These are phyloP conservation scores for Hylaeus volcanicus DNA, from an alignment of 1,140 invertebrate genomes.

Conservation along the genomic window DNA sequence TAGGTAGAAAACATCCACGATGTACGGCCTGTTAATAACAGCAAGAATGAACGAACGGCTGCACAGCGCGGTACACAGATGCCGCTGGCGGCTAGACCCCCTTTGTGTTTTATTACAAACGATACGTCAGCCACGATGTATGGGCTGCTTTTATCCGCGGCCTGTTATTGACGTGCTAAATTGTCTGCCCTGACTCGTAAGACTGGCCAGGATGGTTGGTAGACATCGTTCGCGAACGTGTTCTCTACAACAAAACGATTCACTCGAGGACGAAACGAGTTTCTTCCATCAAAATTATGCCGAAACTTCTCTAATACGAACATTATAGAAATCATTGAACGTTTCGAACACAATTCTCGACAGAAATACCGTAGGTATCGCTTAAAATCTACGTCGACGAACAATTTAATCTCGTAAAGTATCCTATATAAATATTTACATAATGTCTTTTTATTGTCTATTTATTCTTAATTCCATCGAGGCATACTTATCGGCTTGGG, in stretches of 20 bases:
- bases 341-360: not conserved
- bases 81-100: constrained; percentile 74
- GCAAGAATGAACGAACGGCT: constrained; percentile 75
- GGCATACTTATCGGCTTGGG: no score
- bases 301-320: not conserved
- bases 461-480: no score
- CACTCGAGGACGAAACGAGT: not conserved
- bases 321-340: not conserved
- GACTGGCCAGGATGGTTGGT: constrained; percentile 74
- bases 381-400: not conserved
- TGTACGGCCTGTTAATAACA: constrained; percentile 77
- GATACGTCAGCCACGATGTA: constrained; percentile 79
- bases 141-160: constrained; percentile 79
- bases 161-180: constrained; percentile 80
- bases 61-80: constrained; percentile 73
- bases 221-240: constrained; percentile 69
- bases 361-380: not conserved
- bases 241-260: constrained; percentile 54
- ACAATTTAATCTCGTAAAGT: no score
- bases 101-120: constrained; percentile 81
- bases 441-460: no score
- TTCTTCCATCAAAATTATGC: not conserved
- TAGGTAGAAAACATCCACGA: constrained; percentile 71
- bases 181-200: constrained; percentile 78
- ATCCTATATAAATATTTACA: no score